Percentiles rank a stretch among this genome's conserved stretches.
These are phyloP conservation scores for Corydoras sp. DNA, from an alignment of 2,113 vertebrate species.

Conservation along the genomic window DNA sequence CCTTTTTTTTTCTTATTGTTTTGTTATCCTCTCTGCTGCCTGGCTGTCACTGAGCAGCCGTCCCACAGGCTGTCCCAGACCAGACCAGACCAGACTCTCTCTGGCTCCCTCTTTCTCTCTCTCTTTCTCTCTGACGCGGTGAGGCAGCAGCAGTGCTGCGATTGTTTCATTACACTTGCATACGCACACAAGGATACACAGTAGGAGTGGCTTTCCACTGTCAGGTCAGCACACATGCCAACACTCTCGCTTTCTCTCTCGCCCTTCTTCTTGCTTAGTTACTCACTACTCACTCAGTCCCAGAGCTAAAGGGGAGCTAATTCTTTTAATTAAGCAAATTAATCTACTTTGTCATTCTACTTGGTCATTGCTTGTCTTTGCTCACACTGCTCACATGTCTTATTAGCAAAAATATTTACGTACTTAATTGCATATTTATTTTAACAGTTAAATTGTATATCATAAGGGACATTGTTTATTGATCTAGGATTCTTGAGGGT, in stretches of 20 bases:
- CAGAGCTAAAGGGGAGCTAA: constrained; percentile 1
- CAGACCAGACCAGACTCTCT: constrained; percentile 2
- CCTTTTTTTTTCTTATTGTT: constrained; percentile 3
- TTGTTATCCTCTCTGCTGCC: constrained; percentile 2
- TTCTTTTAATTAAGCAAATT: constrained; percentile 5
- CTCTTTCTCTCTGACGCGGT: constrained; percentile 48
- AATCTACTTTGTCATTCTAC: constrained; percentile 10
- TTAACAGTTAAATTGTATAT: no score
- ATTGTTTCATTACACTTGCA: constrained; percentile 65
- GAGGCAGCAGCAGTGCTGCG: constrained; percentile 54
- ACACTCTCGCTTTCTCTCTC: constrained; percentile 23
- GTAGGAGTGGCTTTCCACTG: constrained; percentile 60
- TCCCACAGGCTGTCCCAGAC: constrained; percentile 17
- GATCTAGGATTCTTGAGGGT: no score
- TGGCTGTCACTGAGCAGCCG: constrained; percentile 17
- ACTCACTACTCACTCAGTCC: constrained; percentile 2
- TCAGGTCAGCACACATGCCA: constrained; percentile 39
- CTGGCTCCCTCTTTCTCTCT: constrained; percentile 3
- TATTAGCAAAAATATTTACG: background rate
- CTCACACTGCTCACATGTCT: background rate
- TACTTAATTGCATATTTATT: background rate
- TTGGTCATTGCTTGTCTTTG: background rate
- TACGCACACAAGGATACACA: constrained; percentile 40
- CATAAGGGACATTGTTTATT: no score
- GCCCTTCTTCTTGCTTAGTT: constrained; percentile 11